Evolutionary conservation across 2,113 vertebrate genomes (phyloP).

Genomic region (Alaudala cheleensis): DNA sequence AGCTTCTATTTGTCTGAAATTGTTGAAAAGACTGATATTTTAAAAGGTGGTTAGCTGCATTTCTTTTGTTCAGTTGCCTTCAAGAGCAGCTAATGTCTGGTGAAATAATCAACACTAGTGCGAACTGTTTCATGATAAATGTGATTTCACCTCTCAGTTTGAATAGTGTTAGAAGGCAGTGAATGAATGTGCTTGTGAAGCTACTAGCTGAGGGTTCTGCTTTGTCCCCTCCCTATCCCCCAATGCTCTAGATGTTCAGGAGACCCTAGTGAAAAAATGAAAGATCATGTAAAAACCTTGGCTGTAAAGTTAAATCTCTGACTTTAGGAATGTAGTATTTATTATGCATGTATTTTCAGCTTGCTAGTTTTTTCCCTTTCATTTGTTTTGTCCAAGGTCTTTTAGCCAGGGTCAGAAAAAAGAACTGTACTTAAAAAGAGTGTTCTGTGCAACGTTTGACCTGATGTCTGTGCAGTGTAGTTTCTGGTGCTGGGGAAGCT

Average conservation of each 20-base stretch:
- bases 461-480: accelerated
- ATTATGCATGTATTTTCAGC: neutral
- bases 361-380: neutral
- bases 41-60: neutral
- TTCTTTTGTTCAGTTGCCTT: neutral
- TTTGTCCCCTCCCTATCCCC: neutral
- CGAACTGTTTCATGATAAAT: neutral
- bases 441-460: accelerated
- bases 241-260: neutral
- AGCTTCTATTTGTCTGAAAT: neutral
- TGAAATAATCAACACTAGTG: neutral
- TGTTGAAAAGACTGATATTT: neutral
- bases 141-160: neutral
- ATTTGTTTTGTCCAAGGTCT: neutral
- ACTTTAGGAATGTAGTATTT: neutral
- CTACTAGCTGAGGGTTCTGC: neutral
- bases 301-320: neutral
- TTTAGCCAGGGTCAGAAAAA: neutral
- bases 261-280: neutral
- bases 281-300: neutral
- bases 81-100: neutral
- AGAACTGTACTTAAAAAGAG: neutral
- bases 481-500: neutral
- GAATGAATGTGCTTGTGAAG: neutral
- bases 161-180: neutral